Base-by-base conservation (phyloP, 2,113 vertebrate genomes). In the Phalacrocorax pelagicus region DNA sequence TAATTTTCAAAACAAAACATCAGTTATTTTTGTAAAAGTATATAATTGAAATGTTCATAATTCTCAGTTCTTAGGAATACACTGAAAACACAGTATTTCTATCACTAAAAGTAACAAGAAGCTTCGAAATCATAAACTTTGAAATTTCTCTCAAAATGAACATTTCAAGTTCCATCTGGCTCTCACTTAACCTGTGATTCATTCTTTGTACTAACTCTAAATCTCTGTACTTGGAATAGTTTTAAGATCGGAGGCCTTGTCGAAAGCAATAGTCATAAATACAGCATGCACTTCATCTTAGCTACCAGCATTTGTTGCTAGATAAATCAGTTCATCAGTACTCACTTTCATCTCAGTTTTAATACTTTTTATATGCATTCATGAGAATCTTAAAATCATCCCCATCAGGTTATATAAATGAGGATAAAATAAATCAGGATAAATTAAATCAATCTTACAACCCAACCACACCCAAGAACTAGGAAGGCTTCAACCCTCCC, bases 151-250 rank as follows among this genome's bases (percentile, higher is more conserved):
- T 92, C 46, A 72, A 57, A 90, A 95, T 62, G 26, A 89, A 80
- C 18, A 59, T 83, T 91, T 73, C 38, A n/a, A 13, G 32, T 73
- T 92, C 95, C 73, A 79, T 58, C 66, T 72, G 69, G 58, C 23
- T 94, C 66, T 91, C 78, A 57, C 69, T 91, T 89, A 92, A 79
- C 69, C 51, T 92, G 40, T 46, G 59, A 93, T 92, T 83, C 83
- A 75, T 63, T 87, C 79, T 86, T 82, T 92, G 34, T 49, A 54
- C 81, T 74, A 54, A 59, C 42, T 84, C 46, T 85, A 73, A 61
- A 92, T 82, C 57, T 94, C 63, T 77, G 69, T 61, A 18, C 94
- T 96, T 81, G 86, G 90, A 96, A 93, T 36, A 90, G 65, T 79
- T 94, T 94, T 95, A 78, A 87, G 90, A 86, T 15, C 74, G 67